A percentile compares a stretch with the other conserved stretches of the same genome.
Evolutionary conservation across 2,797 vertebrate species (phyloP).

Genomic region (Myripristis murdjan): DNA sequence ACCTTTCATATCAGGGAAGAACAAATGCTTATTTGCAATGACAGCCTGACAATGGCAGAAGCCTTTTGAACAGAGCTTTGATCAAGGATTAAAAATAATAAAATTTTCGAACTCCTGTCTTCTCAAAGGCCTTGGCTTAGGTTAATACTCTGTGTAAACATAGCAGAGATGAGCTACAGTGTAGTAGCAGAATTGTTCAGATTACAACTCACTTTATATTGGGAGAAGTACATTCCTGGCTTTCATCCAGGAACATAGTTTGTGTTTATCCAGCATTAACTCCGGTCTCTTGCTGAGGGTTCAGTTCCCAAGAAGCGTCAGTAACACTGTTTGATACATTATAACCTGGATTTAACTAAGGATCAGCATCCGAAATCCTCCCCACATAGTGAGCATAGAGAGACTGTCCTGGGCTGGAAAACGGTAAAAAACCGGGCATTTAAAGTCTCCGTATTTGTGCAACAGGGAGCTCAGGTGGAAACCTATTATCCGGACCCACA

Average conservation of each 20-base stretch:
- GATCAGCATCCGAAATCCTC: conserved; percentile 25
- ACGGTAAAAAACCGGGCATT: background rate
- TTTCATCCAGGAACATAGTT: conserved; percentile 29
- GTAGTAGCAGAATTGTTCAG: background rate
- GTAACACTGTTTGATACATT: conserved; percentile 22
- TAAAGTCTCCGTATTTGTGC: conserved; percentile 29
- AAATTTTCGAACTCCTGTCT: conserved; percentile 9
- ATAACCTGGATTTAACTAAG: conserved; percentile 31
- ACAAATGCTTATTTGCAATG: conserved; percentile 23
- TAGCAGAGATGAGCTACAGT: conserved; percentile 1
- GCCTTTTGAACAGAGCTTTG: conserved; percentile 24
- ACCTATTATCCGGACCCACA: conserved; percentile 21
- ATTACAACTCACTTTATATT: conserved; percentile 8
- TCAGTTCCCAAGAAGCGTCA: conserved; percentile 38
- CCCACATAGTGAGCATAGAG: too few relatives aligned
- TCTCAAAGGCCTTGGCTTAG: conserved; percentile 3
- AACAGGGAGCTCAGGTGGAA: conserved; percentile 45
- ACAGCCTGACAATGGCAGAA: conserved; percentile 14
- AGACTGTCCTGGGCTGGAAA: background rate
- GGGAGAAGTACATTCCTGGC: too few relatives aligned
- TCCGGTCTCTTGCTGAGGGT: conserved; percentile 32
- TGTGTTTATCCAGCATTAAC: conserved; percentile 42
- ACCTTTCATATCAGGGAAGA: conserved; percentile 30
- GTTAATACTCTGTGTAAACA: conserved; percentile 12
- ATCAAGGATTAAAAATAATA: conserved; percentile 53